Conservation (phyloP, 2,888 invertebrate genomes). For the Chymomyza caudatula region DNA sequence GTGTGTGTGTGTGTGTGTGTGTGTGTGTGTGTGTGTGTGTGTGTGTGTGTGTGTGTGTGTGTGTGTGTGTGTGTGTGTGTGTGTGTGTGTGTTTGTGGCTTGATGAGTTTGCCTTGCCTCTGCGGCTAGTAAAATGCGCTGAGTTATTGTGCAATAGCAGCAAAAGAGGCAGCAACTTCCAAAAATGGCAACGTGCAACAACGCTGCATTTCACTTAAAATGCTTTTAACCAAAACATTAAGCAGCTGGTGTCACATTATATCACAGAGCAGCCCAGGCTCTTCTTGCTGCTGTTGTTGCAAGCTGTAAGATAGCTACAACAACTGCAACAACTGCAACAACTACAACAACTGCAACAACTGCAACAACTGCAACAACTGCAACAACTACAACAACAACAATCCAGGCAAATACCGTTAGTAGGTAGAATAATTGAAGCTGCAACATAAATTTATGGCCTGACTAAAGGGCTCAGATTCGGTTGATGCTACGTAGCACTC, state of each 20-base stretch:
- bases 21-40: background rate
- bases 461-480: slow-evolving; percentile 23
- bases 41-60: slow-evolving; percentile 1
- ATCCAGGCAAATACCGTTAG: too few relatives aligned
- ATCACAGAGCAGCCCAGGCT: slow-evolving; percentile 44
- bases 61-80: slow-evolving; percentile 16
- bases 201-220: slow-evolving; percentile 66
- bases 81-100: slow-evolving; percentile 7
- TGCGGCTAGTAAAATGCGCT: slow-evolving; percentile 44
- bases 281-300: slow-evolving; percentile 10
- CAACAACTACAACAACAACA: too few relatives aligned
- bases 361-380: background rate
- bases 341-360: slow-evolving; percentile 15
- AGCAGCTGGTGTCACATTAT: slow-evolving; percentile 71
- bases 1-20: background rate
- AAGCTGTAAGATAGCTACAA: slow-evolving; percentile 4
- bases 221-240: slow-evolving; percentile 72
- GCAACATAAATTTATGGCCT: slow-evolving; percentile 38
- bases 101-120: slow-evolving; percentile 43
- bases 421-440: background rate
- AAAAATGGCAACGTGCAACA: slow-evolving; percentile 42
- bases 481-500: background rate
- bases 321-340: slow-evolving; percentile 15
- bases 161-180: slow-evolving; percentile 20
- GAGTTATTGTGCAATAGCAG: slow-evolving; percentile 40